These are phyloP conservation scores for Graptemys geographica DNA, from an alignment of 2,797 vertebrate genomes.

Conservation along the genomic window DNA sequence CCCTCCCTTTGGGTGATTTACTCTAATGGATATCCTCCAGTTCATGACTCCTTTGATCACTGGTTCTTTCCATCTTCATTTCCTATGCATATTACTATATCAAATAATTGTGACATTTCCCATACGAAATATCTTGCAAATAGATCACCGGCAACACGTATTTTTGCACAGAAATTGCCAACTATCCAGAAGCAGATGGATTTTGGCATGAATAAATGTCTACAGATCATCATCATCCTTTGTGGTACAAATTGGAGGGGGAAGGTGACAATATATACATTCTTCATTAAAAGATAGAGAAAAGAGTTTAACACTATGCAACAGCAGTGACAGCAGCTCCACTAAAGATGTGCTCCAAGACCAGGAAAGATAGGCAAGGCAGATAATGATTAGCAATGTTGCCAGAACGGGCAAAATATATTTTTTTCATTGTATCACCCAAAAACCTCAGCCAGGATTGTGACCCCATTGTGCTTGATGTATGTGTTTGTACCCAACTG, in stretches of 20 bases:
- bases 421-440: not conserved
- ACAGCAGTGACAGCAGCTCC: not conserved
- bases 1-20: not conserved
- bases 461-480: not conserved
- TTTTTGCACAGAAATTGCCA: not conserved
- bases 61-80: not conserved
- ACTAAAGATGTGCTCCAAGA: not conserved
- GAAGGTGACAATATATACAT: not conserved
- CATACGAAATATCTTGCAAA: conserved; percentile 29
- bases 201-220: not conserved
- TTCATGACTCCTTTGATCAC: not conserved
- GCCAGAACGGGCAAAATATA: not conserved
- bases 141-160: not conserved
- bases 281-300: not conserved
- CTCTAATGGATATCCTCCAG: not conserved
- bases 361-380: not conserved
- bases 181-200: conserved; percentile 47
- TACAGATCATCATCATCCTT: not conserved
- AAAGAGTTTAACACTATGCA: not conserved
- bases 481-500: not conserved
- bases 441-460: not conserved
- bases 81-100: not conserved
- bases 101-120: conserved; percentile 15
- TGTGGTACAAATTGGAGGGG: not conserved
- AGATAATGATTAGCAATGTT: not conserved